Conservation (phyloP, 2,888 invertebrate species). For the Synergus japonicus region DNA sequence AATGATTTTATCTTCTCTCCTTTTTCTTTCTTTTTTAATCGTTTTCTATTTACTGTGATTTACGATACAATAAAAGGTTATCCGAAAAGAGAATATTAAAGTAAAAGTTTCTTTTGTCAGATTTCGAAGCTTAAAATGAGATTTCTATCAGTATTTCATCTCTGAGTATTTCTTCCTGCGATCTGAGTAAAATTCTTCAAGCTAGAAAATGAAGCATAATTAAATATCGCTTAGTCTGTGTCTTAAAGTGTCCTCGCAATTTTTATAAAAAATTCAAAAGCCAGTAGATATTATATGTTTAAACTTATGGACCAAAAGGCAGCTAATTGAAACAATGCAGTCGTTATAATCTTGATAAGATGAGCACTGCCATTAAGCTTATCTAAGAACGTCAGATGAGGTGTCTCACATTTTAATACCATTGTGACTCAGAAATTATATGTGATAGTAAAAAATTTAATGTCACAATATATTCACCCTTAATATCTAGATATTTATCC, state of each 20-base stretch:
- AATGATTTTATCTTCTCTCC: conserved; percentile 17
- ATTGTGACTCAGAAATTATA: conserved; percentile 17
- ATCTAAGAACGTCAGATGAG: conserved; percentile 44
- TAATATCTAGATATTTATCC: too few relatives aligned
- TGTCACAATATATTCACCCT: too few relatives aligned
- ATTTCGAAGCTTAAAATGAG: background rate
- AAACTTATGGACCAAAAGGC: conserved; percentile 17
- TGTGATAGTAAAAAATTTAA: too few relatives aligned
- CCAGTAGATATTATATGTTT: background rate
- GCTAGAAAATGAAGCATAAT: too few relatives aligned
- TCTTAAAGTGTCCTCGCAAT: too few relatives aligned
- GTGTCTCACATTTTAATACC: conserved; percentile 33
- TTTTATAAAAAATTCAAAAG: background rate
- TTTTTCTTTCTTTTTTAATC: background rate
- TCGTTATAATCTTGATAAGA: conserved; percentile 38
- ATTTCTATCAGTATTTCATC: background rate
- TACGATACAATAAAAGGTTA: background rate
- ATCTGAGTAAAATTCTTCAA: background rate
- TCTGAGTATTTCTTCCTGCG: too few relatives aligned
- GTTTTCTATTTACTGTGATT: background rate
- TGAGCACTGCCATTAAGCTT: conserved; percentile 34
- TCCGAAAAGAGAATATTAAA: background rate
- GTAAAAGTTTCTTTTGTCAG: background rate
- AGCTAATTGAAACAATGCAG: conserved; percentile 5
- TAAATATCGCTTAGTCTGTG: background rate